Conservation (phyloP, 2,888 invertebrate species). For the Orgyia antiqua region DNA sequence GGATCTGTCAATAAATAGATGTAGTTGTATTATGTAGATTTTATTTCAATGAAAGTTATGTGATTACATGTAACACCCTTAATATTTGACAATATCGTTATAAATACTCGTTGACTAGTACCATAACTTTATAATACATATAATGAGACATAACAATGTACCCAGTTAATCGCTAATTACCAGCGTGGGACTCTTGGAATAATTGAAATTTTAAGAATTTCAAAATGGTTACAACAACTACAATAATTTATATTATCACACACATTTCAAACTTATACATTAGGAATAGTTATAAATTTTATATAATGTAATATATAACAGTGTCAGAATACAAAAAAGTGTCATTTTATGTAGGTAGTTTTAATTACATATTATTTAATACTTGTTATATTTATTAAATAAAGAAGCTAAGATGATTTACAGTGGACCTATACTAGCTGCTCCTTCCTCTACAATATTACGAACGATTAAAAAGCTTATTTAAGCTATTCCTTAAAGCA, state of each 20-base stretch:
- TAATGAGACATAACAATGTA: constrained; percentile 28
- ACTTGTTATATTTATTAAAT: constrained; percentile 15
- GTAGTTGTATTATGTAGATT: constrained; percentile 57
- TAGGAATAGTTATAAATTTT: constrained; percentile 10
- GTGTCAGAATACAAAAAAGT: constrained; percentile 32
- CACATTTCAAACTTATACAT: constrained; percentile 28
- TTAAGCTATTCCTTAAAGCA: constrained; percentile 10
- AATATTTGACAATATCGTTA: constrained; percentile 58
- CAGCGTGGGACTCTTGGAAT: constrained; percentile 18
- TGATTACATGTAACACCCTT: constrained; percentile 63
- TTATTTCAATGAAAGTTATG: constrained; percentile 67
- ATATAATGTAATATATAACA: constrained; percentile 28
- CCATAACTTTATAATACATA: constrained; percentile 45
- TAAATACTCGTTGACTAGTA: constrained; percentile 72
- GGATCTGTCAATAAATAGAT: constrained; percentile 54
- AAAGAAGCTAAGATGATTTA: constrained; percentile 20
- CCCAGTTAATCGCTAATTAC: constrained; percentile 15
- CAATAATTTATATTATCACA: constrained; percentile 31
- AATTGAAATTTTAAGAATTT: constrained; percentile 15
- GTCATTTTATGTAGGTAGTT: constrained; percentile 24
- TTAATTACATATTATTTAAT: constrained; percentile 11
- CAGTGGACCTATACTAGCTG: constrained; percentile 18
- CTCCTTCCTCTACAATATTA: constrained; percentile 13
- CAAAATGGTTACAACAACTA: constrained; percentile 26
- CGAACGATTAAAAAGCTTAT: constrained; percentile 13